Evolutionary conservation across 2,113 vertebrate species (phyloP), one percentile per base, ranked within the genome.

Genomic region (Numenius arquata): DNA sequence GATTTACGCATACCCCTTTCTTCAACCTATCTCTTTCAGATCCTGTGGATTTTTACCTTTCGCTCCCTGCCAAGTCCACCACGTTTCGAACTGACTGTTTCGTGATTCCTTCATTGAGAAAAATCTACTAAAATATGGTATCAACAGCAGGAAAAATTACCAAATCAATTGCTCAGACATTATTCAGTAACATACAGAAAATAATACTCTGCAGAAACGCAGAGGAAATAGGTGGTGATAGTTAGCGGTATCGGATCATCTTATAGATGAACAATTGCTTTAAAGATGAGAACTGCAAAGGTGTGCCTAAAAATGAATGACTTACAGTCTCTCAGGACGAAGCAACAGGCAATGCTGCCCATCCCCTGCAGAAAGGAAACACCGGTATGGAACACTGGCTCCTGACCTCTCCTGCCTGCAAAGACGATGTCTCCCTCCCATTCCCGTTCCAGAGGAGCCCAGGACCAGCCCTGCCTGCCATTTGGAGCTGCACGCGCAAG

Each of bases 51-150:
- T 98, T 98, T 97, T 99, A 99, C 30, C 99, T 98, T 95, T 99
- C 98, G 38, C 99, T 99, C 91, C 99, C 99, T 6, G 98, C 99
- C 95, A 99, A 89, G 93, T 99, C 99, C 95, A 99, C 99, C 96
- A 99, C 79, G 88, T 99, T 98, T 86, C 99, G 98, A 92, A 98
- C 98, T 88, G 99, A 98, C 87, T 99, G 98, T 70, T 99, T 99
- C 16, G 98, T 99, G 97, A 98, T 98, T 88, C 97, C 98, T 92
- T 98, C 98, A 92, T 98, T 98, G 18, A 97, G 98, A 78, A 99
- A 99, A 65, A 99, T 98, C 99, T 99, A 85, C 34, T 12, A 91
- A 65, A 85, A 52, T 77, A 79, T 12, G 66, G 18, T 30, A 75
- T 19, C 27, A 34, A 48, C 22, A 29, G 53, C 40, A 40, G 36